Evolutionary conservation across 2,113 vertebrate genomes (phyloP).

Genomic region (Siniperca chuatsi): DNA sequence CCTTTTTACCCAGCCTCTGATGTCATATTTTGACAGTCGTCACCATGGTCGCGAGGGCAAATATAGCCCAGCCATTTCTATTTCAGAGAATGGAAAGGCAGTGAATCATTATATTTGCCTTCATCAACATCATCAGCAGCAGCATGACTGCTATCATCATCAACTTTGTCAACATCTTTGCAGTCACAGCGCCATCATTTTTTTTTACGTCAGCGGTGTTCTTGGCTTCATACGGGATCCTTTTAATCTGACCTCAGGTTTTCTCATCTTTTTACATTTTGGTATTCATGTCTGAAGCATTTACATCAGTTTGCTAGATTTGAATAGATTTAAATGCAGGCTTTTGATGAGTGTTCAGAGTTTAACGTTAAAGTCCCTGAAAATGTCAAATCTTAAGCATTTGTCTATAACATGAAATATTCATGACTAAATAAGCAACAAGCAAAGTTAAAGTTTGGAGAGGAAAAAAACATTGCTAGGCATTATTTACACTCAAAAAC

Average conservation of each 20-base stretch:
- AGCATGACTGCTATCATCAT: background rate
- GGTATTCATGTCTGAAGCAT: background rate
- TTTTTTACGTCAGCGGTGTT: conserved; percentile 11
- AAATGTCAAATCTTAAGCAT: background rate
- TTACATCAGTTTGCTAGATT: background rate
- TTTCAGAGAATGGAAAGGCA: conserved; percentile 44
- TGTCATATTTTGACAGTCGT: conserved; percentile 63
- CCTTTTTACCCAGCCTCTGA: conserved; percentile 50
- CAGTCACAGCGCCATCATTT: background rate
- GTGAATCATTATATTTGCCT: conserved; percentile 48
- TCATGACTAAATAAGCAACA: background rate
- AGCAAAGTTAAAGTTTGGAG: background rate
- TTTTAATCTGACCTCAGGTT: background rate
- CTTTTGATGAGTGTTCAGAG: background rate
- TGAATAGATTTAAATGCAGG: background rate
- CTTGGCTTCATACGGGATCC: background rate
- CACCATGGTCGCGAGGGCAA: conserved; percentile 66
- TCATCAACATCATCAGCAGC: conserved; percentile 20
- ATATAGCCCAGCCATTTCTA: conserved; percentile 56
- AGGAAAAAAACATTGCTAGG: too few relatives aligned
- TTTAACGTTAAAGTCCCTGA: background rate
- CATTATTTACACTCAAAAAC: background rate
- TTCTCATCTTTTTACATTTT: background rate
- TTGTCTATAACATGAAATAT: background rate
- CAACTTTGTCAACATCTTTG: conserved; percentile 9